Conservation (phyloP, 1,140 invertebrate species). For the Drosophila sucinea region DNA sequence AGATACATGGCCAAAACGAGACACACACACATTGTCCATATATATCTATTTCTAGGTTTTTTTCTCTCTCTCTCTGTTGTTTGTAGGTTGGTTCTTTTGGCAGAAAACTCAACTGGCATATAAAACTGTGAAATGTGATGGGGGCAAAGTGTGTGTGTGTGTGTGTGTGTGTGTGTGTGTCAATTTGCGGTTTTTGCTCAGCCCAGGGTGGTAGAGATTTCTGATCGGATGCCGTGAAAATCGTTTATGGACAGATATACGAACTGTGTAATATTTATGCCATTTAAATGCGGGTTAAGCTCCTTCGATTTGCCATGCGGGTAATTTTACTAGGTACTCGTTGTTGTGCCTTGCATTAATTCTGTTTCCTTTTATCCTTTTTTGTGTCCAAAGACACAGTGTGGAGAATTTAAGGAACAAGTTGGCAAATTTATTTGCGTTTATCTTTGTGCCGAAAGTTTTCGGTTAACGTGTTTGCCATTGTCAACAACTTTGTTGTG, state of each 20-base stretch:
- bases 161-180: conserved; percentile 60
- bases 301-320: conserved; percentile 39
- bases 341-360: conserved; percentile 37
- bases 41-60: conserved; percentile 36
- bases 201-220: conserved; percentile 6
- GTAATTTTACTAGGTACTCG: conserved; percentile 22
- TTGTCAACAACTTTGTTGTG: conserved; percentile 81
- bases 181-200: conserved; percentile 67
- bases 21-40: conserved; percentile 22
- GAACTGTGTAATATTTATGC: conserved; percentile 60
- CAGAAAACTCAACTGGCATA: conserved; percentile 27
- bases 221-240: conserved; percentile 53
- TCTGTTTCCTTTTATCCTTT: conserved; percentile 1
- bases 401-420: conserved; percentile 42
- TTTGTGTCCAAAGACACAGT: conserved; percentile 34
- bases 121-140: conserved; percentile 18
- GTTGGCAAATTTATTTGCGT: conserved; percentile 79
- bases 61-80: conserved; percentile 21
- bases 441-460: conserved; percentile 79
- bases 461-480: conserved; percentile 79
- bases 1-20: conserved; percentile 46
- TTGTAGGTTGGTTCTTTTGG: neutral
- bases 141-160: conserved; percentile 23
- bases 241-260: conserved; percentile 49
- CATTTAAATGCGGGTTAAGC: conserved; percentile 68